A percentile compares a stretch with the other conserved stretches of the same genome.
phyloP scores from a whole-genome alignment of 2,113 vertebrate species.

The Catharus minimus region DNA sequence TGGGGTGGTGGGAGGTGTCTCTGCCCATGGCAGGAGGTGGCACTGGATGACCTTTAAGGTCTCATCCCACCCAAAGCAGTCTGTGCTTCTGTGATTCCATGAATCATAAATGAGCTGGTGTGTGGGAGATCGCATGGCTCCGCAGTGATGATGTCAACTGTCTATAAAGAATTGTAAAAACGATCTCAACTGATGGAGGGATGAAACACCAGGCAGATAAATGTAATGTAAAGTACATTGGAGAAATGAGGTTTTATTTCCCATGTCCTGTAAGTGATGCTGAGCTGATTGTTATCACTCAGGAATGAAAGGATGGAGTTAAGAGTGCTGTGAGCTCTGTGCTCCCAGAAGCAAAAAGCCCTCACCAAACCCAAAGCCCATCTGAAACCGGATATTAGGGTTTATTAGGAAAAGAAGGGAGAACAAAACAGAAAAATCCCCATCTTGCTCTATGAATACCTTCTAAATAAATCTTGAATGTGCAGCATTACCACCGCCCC shows the following conservation, averaged over 20 bases:
- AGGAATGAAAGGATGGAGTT: neutral
- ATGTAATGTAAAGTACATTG: neutral
- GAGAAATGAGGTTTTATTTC: neutral
- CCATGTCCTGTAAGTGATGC: neutral
- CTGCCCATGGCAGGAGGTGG: neutral
- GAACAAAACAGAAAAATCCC: neutral
- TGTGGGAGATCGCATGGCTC: neutral
- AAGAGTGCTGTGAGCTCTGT: neutral
- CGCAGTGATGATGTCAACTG: neutral
- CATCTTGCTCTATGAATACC: neutral
- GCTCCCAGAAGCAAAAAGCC: neutral
- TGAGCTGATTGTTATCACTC: neutral
- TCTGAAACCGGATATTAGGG: neutral
- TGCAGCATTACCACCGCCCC: neutral
- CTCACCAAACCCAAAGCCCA: neutral
- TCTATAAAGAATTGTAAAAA: neutral
- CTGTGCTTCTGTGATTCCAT: neutral
- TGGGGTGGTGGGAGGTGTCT: neutral
- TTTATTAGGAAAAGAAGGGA: slow-evolving; percentile 19
- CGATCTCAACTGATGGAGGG: neutral
- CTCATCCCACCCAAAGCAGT: neutral
- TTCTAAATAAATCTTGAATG: slow-evolving; percentile 23
- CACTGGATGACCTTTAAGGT: neutral
- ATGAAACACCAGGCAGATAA: neutral
- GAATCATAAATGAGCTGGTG: neutral